Base-by-base conservation (phyloP, 2,113 vertebrate species). In the Mionectes macconnelli region DNA sequence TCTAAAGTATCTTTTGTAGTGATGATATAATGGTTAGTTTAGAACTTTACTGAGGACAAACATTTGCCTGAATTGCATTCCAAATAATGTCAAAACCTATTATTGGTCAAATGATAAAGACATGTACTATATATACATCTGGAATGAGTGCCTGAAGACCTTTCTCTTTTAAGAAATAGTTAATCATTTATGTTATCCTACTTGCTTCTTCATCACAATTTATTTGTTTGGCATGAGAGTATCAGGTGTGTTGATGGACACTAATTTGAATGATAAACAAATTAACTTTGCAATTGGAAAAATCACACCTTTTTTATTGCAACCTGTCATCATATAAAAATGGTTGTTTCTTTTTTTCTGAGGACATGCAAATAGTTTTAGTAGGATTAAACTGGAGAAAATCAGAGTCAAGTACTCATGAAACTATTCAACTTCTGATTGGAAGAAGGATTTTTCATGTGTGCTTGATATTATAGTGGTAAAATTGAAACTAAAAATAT, bases 181-280 rank as follows among this genome's bases (percentile, higher is more conserved):
- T 91, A 76, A 64, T 69, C 56, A 72, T 22, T 24, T 84, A 8
- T 85, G 45, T 84, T 56, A 15, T 85, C 37, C 49, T 68, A 75
- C 75, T 88, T 5, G 1, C 74, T 73, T 92, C 84, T 67, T 96
- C 74, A 42, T 83, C 4, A 5, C 45, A 55, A 35, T 82, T 28
- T 59, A 86, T 68, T 64, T 81, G 18, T 76, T 90, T 74, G 35
- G 16, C 14, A 16, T 70, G 55, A 83, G 57, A 77, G 42, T 37
- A 22, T 35, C 33, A 42, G 31, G 18, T 76, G 3, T 96, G 53
- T 75, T 89, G 77, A 93, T 83, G 83, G 76, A n/a, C 55, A 74
- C 44, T 95, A 80, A 89, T 96, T 78, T 96, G 67, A 96, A 86
- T 88, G 68, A 80, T 89, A 94, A 95, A 84, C 23, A 94, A 97